These are phyloP conservation scores for Aurelia sp. DNA, from an alignment of 30 jellyfish, hydroid and myxozoan species.

Conservation along the genomic window DNA sequence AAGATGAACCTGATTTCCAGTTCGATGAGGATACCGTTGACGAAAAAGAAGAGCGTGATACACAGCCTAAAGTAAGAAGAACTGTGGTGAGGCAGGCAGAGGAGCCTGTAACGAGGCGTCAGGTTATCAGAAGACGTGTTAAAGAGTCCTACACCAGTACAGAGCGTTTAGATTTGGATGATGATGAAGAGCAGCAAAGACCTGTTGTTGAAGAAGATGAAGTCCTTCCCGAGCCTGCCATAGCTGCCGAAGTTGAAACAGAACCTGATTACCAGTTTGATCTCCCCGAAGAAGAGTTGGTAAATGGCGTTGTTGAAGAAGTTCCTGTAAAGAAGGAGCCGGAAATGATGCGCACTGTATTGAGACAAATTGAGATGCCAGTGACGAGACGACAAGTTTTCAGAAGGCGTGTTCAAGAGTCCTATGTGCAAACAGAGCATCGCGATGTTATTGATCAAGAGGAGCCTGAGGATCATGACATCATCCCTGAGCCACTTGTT, in stretches of 20 bases:
- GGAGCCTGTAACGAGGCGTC: slow-evolving; percentile 1
- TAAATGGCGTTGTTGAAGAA: not conserved
- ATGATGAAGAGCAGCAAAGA: slow-evolving; percentile 2
- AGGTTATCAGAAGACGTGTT: not conserved
- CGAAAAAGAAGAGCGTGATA: not conserved
- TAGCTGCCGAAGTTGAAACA: slow-evolving; percentile 18
- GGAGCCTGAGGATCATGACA: not conserved
- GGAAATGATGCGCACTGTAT: slow-evolving; percentile 12
- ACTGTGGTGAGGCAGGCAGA: slow-evolving; percentile 2
- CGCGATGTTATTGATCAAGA: not conserved
- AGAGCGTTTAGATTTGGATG: not conserved
- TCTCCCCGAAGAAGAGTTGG: not conserved
- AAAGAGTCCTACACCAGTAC: not conserved
- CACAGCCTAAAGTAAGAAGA: not conserved
- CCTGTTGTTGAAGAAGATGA: slow-evolving; percentile 5
- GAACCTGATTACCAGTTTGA: not conserved
- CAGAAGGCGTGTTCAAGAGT: slow-evolving; percentile 15
- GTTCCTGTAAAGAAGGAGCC: not conserved
- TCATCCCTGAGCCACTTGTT: not conserved
- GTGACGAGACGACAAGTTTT: slow-evolving; percentile 50
- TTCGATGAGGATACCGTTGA: not conserved
- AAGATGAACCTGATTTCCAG: slow-evolving; percentile 11
- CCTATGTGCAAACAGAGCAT: slow-evolving; percentile 14
- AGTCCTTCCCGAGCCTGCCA: not conserved
- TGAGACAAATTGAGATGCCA: slow-evolving; percentile 24